These are phyloP conservation scores for Hecatera dysodea DNA, from an alignment of 2,888 invertebrate species.

Conservation along the genomic window DNA sequence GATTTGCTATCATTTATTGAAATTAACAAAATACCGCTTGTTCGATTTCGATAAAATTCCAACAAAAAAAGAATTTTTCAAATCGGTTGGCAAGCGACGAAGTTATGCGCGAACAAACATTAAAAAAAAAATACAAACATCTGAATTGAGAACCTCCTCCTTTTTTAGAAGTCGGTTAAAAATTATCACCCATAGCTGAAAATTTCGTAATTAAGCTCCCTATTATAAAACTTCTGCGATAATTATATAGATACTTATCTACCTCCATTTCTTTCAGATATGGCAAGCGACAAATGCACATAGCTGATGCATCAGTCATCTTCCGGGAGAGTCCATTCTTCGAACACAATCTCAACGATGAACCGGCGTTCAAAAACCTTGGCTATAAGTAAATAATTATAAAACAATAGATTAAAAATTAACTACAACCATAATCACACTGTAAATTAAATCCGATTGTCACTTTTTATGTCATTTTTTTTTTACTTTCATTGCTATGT, in stretches of 20 bases:
- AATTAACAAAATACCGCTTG: no score
- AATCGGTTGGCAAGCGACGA: no score
- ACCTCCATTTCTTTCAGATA: conserved; percentile 78
- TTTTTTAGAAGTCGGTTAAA: no score
- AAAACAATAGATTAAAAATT: conserved; percentile 35
- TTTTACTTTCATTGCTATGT: not conserved
- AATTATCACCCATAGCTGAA: no score
- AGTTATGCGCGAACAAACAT: no score
- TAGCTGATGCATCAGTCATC: conserved; percentile 86
- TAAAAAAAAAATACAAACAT: no score
- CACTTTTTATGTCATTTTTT: conserved; percentile 18
- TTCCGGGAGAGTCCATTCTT: conserved; percentile 85
- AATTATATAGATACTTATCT: not conserved
- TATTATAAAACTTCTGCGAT: no score
- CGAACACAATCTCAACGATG: conserved; percentile 80
- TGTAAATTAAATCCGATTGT: conserved; percentile 40
- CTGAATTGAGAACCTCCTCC: no score
- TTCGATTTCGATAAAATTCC: no score
- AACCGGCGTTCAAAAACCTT: conserved; percentile 80
- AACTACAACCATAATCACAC: conserved; percentile 39
- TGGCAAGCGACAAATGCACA: conserved; percentile 87
- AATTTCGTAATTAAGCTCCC: no score
- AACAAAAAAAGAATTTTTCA: no score
- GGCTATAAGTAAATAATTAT: conserved; percentile 79
- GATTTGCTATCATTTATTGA: no score